phyloP scores from a whole-genome alignment of 2,888 invertebrate genomes.

The Sepioteuthis lessoniana region DNA sequence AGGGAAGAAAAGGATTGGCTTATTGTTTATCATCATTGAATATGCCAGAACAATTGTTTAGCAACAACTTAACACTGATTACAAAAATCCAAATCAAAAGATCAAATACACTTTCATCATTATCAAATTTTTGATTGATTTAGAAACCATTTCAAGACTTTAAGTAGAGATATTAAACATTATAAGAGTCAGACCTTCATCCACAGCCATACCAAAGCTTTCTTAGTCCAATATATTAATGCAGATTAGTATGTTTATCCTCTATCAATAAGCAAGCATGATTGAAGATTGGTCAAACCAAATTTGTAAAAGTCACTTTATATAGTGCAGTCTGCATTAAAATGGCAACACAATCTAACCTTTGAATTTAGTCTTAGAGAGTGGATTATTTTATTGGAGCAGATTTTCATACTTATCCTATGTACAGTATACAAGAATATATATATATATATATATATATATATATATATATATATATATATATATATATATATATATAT shows the following conservation, averaged over 20 bases:
- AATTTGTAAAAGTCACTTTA: neutral
- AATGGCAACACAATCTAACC: neutral
- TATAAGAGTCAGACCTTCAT: neutral
- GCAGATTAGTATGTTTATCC: neutral
- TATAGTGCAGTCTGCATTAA: neutral
- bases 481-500: no score
- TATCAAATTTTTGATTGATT: neutral
- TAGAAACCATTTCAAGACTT: neutral
- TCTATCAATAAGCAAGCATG: neutral
- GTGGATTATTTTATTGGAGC: neutral
- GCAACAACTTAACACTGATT: neutral
- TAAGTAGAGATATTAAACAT: neutral
- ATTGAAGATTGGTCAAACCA: neutral
- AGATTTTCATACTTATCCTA: neutral
- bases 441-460: no score
- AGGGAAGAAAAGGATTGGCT: neutral
- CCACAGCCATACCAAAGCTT: neutral
- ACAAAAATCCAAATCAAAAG: neutral
- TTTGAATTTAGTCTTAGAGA: neutral
- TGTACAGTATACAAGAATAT: neutral
- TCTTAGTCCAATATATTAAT: neutral
- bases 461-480: no score
- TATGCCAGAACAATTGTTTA: neutral
- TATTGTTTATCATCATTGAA: neutral
- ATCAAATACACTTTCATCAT: neutral